Evolutionary conservation across 2,113 vertebrate species (phyloP).

Genomic region (Vulpes vulpes): DNA sequence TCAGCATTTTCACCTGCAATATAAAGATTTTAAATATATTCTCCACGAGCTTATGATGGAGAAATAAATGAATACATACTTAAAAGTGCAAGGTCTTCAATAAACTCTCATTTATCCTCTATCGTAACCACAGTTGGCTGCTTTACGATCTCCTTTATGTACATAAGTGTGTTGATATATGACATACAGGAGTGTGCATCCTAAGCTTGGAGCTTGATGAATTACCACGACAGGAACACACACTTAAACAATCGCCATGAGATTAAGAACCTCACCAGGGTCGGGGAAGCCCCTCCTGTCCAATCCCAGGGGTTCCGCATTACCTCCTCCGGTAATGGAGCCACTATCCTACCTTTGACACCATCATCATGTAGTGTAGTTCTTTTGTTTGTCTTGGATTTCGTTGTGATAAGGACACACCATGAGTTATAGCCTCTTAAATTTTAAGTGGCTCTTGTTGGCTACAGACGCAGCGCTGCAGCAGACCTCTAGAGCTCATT

Average conservation of each 20-base stretch:
- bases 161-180: background rate
- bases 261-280: background rate
- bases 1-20: constrained; percentile 33
- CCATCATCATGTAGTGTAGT: background rate
- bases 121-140: background rate
- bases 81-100: background rate
- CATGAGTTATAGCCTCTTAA: background rate
- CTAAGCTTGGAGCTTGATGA: background rate
- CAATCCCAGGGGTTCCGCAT: background rate
- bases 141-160: background rate
- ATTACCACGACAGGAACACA: background rate
- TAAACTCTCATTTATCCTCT: constrained; percentile 20
- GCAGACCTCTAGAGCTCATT: background rate
- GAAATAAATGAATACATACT: background rate
- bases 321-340: background rate
- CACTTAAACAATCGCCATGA: background rate
- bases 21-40: background rate
- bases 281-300: background rate
- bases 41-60: background rate
- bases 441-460: background rate
- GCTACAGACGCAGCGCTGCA: background rate
- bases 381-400: background rate
- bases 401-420: background rate
- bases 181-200: background rate
- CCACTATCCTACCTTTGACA: background rate